Evolutionary conservation across 2,797 vertebrate species (phyloP).

Genomic region (Oophaga sylvatica): DNA sequence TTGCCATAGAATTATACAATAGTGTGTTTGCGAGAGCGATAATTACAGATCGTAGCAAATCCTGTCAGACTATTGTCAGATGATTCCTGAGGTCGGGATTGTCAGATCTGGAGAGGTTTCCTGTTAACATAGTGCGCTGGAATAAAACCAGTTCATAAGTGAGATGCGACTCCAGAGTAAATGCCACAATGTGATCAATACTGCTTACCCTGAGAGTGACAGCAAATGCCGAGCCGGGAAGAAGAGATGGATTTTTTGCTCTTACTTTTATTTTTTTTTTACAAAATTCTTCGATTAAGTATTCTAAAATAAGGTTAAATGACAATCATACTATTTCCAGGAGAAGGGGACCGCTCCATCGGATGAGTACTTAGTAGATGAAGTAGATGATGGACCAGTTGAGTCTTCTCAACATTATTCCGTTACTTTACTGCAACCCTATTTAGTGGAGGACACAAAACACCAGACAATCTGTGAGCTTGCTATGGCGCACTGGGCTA

Average conservation of each 20-base stretch:
- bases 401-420: too few species aligned
- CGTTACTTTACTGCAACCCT: too few species aligned
- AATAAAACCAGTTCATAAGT: conserved; percentile 44
- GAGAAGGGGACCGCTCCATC: too few species aligned
- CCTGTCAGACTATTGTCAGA: conserved; percentile 9
- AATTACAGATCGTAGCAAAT: not conserved
- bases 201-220: conserved; percentile 71
- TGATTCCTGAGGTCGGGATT: conserved; percentile 3
- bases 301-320: not conserved
- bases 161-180: conserved; percentile 25
- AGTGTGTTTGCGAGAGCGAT: not conserved
- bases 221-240: conserved; percentile 57
- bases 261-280: not conserved
- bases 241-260: conserved; percentile 4
- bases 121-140: not conserved
- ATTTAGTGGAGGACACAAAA: too few species aligned
- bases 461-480: too few species aligned
- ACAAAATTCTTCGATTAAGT: not conserved
- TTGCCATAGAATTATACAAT: not conserved
- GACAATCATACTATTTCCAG: not conserved
- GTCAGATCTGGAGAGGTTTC: conserved; percentile 9
- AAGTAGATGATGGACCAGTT: too few species aligned
- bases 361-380: too few species aligned
- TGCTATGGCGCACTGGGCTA: too few species aligned
- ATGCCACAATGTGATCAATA: conserved; percentile 67